Evolutionary conservation across 2,888 invertebrate genomes (phyloP).

Genomic region (Ditylenchus weischeri): DNA sequence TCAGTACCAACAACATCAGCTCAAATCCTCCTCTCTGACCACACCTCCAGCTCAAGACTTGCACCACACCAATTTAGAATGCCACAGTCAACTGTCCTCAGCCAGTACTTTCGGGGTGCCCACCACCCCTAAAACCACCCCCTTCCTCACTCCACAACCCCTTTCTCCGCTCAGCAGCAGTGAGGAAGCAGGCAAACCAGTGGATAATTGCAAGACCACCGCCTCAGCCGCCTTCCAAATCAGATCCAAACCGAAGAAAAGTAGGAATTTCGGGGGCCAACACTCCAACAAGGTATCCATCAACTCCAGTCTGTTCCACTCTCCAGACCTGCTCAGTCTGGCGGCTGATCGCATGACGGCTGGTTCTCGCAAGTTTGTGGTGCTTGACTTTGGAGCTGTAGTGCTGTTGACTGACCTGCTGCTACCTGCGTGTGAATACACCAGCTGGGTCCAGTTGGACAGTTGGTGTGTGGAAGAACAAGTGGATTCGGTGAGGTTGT

Average conservation of each 20-base stretch:
- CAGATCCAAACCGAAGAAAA: no score
- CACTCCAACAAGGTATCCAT: no score
- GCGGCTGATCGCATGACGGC: slow-evolving; percentile 79
- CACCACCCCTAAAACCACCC: slow-evolving; percentile 61
- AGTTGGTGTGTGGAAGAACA: slow-evolving; percentile 74
- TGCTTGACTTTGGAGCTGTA: slow-evolving; percentile 83
- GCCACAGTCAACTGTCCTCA: slow-evolving; percentile 18
- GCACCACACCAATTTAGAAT: slow-evolving; percentile 8
- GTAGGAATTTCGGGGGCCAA: no score
- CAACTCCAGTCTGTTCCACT: slow-evolving; percentile 66
- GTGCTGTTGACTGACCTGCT: slow-evolving; percentile 78
- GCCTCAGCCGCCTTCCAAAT: no score
- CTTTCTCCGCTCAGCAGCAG: slow-evolving; percentile 35
- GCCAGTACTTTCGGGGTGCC: slow-evolving; percentile 41
- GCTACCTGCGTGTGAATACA: slow-evolving; percentile 61
- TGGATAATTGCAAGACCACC: not conserved
- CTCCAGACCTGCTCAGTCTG: slow-evolving; percentile 76
- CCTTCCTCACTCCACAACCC: slow-evolving; percentile 50
- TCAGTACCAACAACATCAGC: not conserved
- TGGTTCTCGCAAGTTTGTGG: slow-evolving; percentile 56
- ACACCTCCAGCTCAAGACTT: no score
- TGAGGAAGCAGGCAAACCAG: slow-evolving; percentile 11
- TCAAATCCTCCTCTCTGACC: no score
- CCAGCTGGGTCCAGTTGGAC: slow-evolving; percentile 79
- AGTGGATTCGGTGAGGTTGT: slow-evolving; percentile 77